Percentiles rank a stretch among this genome's conserved stretches.
phyloP scores from a whole-genome alignment of 2,113 vertebrate genomes.

The Elephas maximus region DNA sequence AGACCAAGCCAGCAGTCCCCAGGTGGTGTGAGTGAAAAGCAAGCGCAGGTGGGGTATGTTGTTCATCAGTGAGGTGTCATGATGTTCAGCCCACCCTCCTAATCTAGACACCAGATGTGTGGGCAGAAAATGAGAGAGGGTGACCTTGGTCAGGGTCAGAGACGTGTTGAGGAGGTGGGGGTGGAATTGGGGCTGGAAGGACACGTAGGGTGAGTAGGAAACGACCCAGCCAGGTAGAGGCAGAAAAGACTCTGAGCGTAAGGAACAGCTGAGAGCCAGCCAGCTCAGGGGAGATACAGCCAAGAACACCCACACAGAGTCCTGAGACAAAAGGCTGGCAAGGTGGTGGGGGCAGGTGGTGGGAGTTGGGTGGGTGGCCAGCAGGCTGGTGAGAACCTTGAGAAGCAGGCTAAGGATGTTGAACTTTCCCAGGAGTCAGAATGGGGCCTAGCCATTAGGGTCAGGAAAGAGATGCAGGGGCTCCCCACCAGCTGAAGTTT shows the following conservation, averaged over 20 bases:
- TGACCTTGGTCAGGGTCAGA: neutral
- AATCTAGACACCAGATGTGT: neutral
- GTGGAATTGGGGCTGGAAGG: neutral
- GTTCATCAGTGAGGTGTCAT: neutral
- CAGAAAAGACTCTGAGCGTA: neutral
- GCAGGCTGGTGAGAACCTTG: neutral
- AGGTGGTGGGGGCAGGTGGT: too few relatives aligned
- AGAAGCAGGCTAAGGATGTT: neutral
- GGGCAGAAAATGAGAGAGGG: neutral
- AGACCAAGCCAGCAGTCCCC: too few relatives aligned
- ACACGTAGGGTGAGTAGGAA: neutral
- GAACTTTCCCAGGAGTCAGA: neutral
- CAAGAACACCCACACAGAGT: too few relatives aligned
- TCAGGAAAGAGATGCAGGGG: too few relatives aligned
- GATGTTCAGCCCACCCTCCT: neutral
- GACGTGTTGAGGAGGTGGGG: neutral
- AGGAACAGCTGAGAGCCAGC: neutral
- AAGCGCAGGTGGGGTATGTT: rapidly evolving
- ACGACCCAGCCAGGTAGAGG: too few relatives aligned
- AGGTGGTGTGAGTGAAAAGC: neutral
- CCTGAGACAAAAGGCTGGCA: neutral
- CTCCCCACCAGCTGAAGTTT: too few relatives aligned
- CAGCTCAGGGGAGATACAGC: neutral
- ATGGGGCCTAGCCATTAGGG: too few relatives aligned
- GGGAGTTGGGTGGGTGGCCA: too few relatives aligned